These are phyloP conservation scores for Dromococcyx pavoninus DNA, from an alignment of 2,797 vertebrate species.

Conservation along the genomic window DNA sequence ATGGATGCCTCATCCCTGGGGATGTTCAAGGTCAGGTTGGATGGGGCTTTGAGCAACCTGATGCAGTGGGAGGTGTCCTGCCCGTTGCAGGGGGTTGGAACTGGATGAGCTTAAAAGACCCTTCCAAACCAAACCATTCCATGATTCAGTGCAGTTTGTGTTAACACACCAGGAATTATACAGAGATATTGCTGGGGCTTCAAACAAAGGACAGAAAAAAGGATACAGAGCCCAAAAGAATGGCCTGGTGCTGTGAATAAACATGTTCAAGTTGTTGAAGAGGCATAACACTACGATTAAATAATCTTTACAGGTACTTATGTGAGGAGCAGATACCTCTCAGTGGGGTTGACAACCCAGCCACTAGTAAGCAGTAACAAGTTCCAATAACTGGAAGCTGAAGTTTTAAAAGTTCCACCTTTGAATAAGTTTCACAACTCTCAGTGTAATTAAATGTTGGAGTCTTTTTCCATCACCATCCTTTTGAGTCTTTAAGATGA, in stretches of 20 bases:
- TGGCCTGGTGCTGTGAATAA: background rate
- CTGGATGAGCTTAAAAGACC: too few relatives aligned
- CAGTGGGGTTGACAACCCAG: background rate
- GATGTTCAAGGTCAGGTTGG: too few relatives aligned
- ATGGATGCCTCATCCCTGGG: too few relatives aligned
- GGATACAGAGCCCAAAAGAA: background rate
- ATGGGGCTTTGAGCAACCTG: too few relatives aligned
- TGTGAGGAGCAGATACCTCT: background rate
- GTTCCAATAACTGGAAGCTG: background rate
- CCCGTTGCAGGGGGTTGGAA: too few relatives aligned
- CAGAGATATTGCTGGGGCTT: background rate
- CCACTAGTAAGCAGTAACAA: background rate
- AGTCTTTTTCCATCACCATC: background rate
- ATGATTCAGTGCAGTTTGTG: background rate
- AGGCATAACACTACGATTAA: background rate
- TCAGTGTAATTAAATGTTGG: background rate
- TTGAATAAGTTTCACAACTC: background rate
- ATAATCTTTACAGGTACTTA: background rate
- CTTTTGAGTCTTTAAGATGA: background rate
- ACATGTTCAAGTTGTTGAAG: rapidly evolving
- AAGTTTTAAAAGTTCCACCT: background rate
- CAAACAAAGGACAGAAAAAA: background rate
- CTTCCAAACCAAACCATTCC: too few relatives aligned
- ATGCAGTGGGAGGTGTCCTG: too few relatives aligned
- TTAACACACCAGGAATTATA: background rate